Base-by-base conservation (phyloP, 1,140 invertebrate genomes). In the Zaprionus capensis region DNA sequence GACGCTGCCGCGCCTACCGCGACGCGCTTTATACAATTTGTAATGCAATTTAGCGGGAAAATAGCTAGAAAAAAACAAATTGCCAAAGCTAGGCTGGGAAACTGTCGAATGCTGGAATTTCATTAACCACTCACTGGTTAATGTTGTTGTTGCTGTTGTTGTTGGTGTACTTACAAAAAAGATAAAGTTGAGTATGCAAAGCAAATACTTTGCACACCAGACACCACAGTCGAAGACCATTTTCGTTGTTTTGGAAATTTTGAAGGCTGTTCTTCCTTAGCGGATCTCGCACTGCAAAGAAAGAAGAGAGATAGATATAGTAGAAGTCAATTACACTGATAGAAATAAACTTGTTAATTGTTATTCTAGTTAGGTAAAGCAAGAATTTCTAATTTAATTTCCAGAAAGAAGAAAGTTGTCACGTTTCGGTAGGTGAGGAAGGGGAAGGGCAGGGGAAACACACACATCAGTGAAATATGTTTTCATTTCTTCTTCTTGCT, bases 161-260 rank as follows among this genome's bases (percentile, higher is more conserved):
- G 44, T 58, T 59, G 9, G 7, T 22, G 91, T 94, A 96, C 96
- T 96, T 94, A 96, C 96, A 87, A 96, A 96, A 91, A 96, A 95
- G 65, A 95, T 88, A 83, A 96, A 96, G 93, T 96, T 96, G 93
- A 96, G 96, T 80, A 96, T 93, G 92, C 96, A 96, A 71, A 96
- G 93, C 71, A 96, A 94, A 92, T 96, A 96, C 93, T 96, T 96
- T 83, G 95, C 95, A 92, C 95, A 93, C 92, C 94, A 95, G 67
- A 94, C 94, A 57, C 93, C 94, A 82, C 94, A 95, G 76, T 94
- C 93, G 69, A 92, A 93, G 36, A 93, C 93, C 93, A 94, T 94
- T 87, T 91, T 93, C 80, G 76, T 71, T 79, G 83, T 80, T 87
- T 91, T 88, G 66, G 85, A 90, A 88, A 88, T 88, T 71, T 90